Evolutionary conservation across 2,113 vertebrate genomes (phyloP), one percentile per base, ranked within the genome.

Genomic region (Plotosus lineatus): DNA sequence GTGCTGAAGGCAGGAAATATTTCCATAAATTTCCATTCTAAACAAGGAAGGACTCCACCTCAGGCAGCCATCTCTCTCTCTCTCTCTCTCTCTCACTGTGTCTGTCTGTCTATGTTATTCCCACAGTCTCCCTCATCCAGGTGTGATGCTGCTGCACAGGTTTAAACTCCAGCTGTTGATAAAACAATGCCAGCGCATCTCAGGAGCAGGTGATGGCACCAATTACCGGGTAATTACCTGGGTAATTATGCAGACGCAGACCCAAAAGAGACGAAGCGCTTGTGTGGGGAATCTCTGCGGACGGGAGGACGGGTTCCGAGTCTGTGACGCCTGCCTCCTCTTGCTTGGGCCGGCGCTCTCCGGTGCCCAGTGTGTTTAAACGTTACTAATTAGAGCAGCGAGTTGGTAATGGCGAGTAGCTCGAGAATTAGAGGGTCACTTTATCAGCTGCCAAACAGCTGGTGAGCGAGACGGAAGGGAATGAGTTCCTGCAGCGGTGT

Each of bases 151-250:
- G 73, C 72, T 72, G n/a, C 73, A 89, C 60, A 61, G 90, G 79
- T 85, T 82, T 55, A 84, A 86, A 86, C 87, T 86, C 86, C 3
- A 0, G 53, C 87, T 90, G 85, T 91, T 92, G 91, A 92, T 88
- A 88, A 92, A 92, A 89, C 82, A 58, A 88, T 85, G 68, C 44
- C 80, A 75, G 82, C 26, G 40, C 63, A 11, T 84, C 80, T 42
- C 55, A 44, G 81, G 73, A 89, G 89, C 85, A 58, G 36, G 86
- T 85, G 87, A 92, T 11, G 79, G 83, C 76, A 88, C 86, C 90
- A 88, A 89, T 94, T 89, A 91, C 60, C 86, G 84, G 89, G 85
- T 89, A 87, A 90, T 89, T 88, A 88, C 87, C 91, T 82, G 84
- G 82, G 48, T 85, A 3, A 21, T 87, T 81, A 60, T 85, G 80